phyloP scores from a whole-genome alignment of 2,113 vertebrate genomes.

The Upupa epops region DNA sequence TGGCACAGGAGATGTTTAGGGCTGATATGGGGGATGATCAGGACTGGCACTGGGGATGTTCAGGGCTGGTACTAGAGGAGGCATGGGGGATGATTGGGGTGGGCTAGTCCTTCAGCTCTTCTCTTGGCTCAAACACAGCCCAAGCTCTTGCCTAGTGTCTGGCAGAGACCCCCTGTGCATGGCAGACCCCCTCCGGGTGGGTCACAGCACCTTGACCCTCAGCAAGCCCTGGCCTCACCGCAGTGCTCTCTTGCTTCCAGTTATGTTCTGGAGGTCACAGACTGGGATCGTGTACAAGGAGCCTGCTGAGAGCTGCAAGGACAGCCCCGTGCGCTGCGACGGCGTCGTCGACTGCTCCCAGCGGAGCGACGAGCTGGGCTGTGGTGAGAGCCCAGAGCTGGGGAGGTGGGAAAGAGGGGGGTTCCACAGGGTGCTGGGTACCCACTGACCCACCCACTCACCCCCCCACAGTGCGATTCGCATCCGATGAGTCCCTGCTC shows the following conservation, averaged over 20 bases:
- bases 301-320: conserved; percentile 67
- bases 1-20: no score
- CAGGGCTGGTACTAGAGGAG: neutral
- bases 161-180: neutral
- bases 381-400: conserved; percentile 55
- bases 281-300: conserved; percentile 75
- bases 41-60: neutral
- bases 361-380: conserved; percentile 75
- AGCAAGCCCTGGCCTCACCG: neutral
- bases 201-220: neutral
- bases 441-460: neutral
- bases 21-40: no score
- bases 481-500: conserved; percentile 72
- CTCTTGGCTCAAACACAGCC: neutral
- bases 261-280: conserved; percentile 74
- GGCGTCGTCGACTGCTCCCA: conserved; percentile 73
- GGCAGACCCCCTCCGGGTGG: neutral
- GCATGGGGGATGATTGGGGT: neutral
- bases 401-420: rapidly evolving
- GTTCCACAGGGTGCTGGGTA: rapidly evolving
- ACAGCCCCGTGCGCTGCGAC: conserved; percentile 59
- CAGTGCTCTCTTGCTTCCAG: neutral
- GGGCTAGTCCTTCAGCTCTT: neutral
- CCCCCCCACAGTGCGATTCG: conserved; percentile 73
- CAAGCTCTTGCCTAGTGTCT: neutral